These are phyloP conservation scores for Pseudochirops cupreus DNA, from an alignment of 2,797 vertebrate species.

Conservation along the genomic window DNA sequence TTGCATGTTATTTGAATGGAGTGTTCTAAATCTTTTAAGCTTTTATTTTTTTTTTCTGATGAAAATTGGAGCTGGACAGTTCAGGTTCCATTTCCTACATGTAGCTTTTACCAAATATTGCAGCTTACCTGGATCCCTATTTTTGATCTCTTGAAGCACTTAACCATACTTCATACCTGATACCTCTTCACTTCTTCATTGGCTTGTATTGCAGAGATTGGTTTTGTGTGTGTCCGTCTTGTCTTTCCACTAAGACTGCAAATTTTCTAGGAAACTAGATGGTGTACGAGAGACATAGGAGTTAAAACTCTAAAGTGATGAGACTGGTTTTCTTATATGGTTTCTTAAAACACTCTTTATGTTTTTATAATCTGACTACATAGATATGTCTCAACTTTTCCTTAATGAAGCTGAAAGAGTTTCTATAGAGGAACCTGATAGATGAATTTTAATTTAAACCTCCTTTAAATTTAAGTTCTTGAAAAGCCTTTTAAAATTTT, in stretches of 20 bases:
- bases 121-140: not conserved
- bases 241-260: not conserved
- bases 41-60: not conserved
- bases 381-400: not conserved
- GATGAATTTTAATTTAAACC: constrained; percentile 68
- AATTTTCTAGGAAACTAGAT: not conserved
- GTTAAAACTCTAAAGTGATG: not conserved
- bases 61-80: not conserved
- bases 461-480: constrained; percentile 33
- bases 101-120: not conserved
- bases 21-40: not conserved
- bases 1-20: not conserved
- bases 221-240: not conserved
- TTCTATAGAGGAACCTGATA: constrained; percentile 33
- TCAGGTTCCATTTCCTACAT: not conserved
- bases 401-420: constrained; percentile 28
- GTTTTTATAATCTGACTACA: not conserved
- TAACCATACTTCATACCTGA: not conserved
- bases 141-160: not conserved
- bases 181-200: not conserved
- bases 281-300: not conserved
- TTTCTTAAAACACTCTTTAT: not conserved
- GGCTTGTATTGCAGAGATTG: not conserved
- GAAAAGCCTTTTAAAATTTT: not conserved
- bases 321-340: not conserved